Percentiles rank a stretch among this genome's conserved stretches.
Evolutionary conservation across 2,888 invertebrate genomes (phyloP).

Genomic region (Callyntrura guangdongensis): DNA sequence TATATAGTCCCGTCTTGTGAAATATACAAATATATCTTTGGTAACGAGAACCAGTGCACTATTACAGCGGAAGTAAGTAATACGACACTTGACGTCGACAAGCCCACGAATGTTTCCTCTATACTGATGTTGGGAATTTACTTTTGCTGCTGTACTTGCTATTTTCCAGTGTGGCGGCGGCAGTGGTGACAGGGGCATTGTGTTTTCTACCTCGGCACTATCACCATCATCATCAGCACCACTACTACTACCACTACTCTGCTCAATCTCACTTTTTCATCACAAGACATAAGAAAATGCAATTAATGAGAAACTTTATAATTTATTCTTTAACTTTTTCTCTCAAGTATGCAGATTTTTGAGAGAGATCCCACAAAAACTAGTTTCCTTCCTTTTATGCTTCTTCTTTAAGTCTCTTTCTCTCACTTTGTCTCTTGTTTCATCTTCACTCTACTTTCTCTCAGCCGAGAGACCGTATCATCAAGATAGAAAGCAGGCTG

Average conservation of each 20-base stretch:
- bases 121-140: too few species aligned
- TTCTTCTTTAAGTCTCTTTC: background rate
- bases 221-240: background rate
- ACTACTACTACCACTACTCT: background rate
- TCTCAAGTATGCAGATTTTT: constrained; percentile 75
- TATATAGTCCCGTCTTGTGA: too few species aligned
- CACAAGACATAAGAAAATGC: constrained; percentile 78
- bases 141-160: too few species aligned
- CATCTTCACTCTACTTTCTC: constrained; percentile 32
- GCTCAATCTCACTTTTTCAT: constrained; percentile 78
- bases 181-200: too few species aligned
- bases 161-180: too few species aligned
- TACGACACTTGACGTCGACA: too few species aligned
- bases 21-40: too few species aligned
- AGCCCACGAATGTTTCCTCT: too few species aligned
- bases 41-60: too few species aligned
- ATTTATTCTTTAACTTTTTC: constrained; percentile 79
- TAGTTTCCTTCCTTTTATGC: background rate
- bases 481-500: constrained; percentile 36
- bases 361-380: constrained; percentile 20
- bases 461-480: background rate
- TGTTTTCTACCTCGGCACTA: constrained; percentile 3
- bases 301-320: constrained; percentile 79
- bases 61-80: too few species aligned
- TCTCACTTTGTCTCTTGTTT: constrained; percentile 5